Evolutionary conservation across 2,797 vertebrate genomes (phyloP).

Genomic region (Apodemus agrarius): DNA sequence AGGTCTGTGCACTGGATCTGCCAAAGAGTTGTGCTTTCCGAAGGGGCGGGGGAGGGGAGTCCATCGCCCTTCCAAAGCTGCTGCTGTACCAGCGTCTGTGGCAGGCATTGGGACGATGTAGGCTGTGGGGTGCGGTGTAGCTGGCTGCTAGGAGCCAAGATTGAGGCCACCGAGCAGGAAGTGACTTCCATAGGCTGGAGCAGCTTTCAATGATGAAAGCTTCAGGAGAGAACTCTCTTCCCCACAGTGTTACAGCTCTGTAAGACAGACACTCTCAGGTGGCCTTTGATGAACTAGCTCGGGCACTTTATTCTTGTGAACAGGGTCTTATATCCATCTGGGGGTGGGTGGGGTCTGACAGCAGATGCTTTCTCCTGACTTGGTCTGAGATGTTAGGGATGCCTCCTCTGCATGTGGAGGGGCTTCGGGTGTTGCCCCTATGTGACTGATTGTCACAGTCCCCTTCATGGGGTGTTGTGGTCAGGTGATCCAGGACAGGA

Average conservation of each 20-base stretch:
- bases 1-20: not conserved
- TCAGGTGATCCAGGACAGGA: not conserved
- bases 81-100: not conserved
- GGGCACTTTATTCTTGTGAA: not conserved
- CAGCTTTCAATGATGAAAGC: not conserved
- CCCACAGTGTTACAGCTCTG: not conserved
- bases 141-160: too few relatives aligned
- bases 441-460: not conserved
- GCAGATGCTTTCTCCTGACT: not conserved
- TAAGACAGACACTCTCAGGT: not conserved
- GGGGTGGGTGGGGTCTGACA: not conserved
- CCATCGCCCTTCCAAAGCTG: not conserved
- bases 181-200: not conserved
- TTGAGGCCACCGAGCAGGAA: not conserved
- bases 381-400: not conserved
- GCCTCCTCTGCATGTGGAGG: not conserved
- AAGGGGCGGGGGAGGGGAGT: too few relatives aligned
- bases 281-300: not conserved
- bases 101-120: not conserved
- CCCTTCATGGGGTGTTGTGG: not conserved
- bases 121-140: not conserved
- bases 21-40: not conserved
- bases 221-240: not conserved
- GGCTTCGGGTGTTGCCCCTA: not conserved
- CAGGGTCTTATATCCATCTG: not conserved